Conservation (phyloP, 2,113 vertebrate genomes). For the Actenoides hombroni region DNA sequence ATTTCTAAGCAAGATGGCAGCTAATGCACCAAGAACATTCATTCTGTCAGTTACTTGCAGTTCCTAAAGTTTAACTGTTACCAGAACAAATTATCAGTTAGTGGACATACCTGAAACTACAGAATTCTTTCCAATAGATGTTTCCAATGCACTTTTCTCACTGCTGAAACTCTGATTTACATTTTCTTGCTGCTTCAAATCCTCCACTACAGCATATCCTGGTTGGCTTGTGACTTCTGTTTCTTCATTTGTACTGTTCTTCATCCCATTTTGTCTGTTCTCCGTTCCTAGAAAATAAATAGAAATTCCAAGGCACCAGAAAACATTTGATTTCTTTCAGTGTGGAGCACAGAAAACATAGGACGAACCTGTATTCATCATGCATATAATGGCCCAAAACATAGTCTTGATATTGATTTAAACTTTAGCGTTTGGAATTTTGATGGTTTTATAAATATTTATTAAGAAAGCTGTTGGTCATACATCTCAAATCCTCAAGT, state of each 20-base stretch:
- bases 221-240: background rate
- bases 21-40: background rate
- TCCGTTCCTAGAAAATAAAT: constrained; percentile 43
- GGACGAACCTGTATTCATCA: background rate
- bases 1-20: background rate
- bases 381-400: background rate
- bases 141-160: constrained; percentile 12
- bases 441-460: background rate
- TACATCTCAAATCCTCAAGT: background rate
- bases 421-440: background rate
- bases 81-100: background rate
- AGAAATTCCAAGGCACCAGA: background rate
- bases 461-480: background rate
- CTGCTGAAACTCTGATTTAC: background rate
- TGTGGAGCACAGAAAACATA: background rate
- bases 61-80: background rate
- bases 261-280: background rate
- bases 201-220: background rate
- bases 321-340: background rate
- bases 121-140: constrained; percentile 33
- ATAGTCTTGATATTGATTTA: background rate
- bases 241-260: background rate
- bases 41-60: background rate
- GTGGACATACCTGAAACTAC: constrained; percentile 58
- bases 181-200: constrained; percentile 3